These are phyloP conservation scores for Labeo rohita DNA, from an alignment of 2,113 vertebrate species.

Conservation along the genomic window DNA sequence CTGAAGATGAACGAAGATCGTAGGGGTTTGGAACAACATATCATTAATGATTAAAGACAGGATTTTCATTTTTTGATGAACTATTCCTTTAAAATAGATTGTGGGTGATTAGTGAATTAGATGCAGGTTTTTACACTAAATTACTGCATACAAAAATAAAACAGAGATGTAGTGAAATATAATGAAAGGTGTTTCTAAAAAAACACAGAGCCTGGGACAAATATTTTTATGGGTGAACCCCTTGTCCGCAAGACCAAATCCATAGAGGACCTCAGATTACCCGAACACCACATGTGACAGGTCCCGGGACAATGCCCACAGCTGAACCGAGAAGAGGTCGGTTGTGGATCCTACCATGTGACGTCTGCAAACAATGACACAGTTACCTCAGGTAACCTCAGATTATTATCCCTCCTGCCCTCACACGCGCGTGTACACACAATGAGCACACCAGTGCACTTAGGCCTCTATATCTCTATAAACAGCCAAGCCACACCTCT, in stretches of 20 bases:
- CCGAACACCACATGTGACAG: not conserved
- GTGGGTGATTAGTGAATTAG: not conserved
- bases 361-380: not conserved
- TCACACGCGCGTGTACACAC: not conserved
- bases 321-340: not conserved
- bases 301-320: not conserved
- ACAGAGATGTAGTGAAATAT: not conserved
- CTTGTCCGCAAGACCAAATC: not conserved
- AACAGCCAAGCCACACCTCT: not conserved
- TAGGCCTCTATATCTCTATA: not conserved
- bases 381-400: constrained; percentile 22
- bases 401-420: not conserved
- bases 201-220: not conserved
- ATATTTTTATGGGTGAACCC: not conserved
- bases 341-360: not conserved
- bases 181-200: not conserved
- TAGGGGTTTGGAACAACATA: no score
- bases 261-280: not conserved
- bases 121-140: not conserved
- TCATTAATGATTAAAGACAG: no score
- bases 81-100: not conserved
- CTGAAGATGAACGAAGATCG: no score
- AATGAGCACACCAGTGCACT: not conserved
- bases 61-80: no score
- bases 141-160: not conserved